Base-by-base conservation (phyloP, 2,797 vertebrate species). In the Gallirallus australis region DNA sequence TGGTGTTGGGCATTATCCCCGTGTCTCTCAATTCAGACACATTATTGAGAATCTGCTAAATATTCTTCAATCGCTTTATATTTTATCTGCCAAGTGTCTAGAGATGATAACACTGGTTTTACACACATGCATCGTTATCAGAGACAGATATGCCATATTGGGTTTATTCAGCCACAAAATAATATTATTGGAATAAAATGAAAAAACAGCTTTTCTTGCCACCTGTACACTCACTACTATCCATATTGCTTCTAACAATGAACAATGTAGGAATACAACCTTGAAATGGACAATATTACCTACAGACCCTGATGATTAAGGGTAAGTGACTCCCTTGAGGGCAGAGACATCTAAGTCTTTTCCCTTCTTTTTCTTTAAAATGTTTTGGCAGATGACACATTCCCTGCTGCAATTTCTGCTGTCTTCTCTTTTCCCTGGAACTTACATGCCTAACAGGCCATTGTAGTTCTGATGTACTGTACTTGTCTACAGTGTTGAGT, bases 351-450 rank as follows among this genome's bases (percentile, higher is more conserved):
- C 19, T 66, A 53, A 45, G 25, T 30, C 33, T 47, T 88, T 94
- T 75, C 78, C 23, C 25, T 78, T 80, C 23, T 72, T 88, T 39
- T 53, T 85, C 56, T 87, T 85, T 47, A 61, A 53, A 91, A 83
- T 28, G 1, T 78, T 88, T 81, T 87, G 80, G 33, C 69, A 88
- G 78, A 90, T 78, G 68, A 11, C 15, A 59, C 2, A 2, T 86
- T 83, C 31, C 72, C 57, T 91, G 53, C 40, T 78, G 37, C 80
- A 82, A 12, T 19, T 73, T 82, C 75, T 91, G 45, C 72, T 94
- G 85, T 72, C 53, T 65, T 57, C 13, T 82, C 31, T 82, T 86
- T 81, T 64, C 37, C 11, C 28, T 78, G 71, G 45, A 91, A 83
- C 33, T 68, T 68, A 28, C 12, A 17, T 37, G 28, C 47, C 63